Evolutionary conservation across 2,888 invertebrate species (phyloP).

Genomic region (Andrena dorsata): DNA sequence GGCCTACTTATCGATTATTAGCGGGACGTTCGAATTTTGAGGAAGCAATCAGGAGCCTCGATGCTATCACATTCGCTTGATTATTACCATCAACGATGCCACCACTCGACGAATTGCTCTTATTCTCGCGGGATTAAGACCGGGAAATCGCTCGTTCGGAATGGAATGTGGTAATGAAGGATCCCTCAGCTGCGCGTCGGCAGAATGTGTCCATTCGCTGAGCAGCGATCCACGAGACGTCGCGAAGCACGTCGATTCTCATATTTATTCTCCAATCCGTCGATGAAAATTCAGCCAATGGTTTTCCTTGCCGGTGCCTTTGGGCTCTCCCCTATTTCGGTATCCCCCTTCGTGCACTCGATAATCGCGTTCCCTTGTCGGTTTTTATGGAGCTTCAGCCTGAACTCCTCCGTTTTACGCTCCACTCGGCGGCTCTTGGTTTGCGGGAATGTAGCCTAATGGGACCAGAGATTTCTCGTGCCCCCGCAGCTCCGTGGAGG

Average conservation of each 20-base stretch:
- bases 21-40: not conserved
- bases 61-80: slow-evolving; percentile 26
- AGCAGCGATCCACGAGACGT: slow-evolving; percentile 5
- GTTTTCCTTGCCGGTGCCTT: not conserved
- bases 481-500: slow-evolving; percentile 27
- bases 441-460: slow-evolving; percentile 43
- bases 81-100: slow-evolving; percentile 3
- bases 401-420: slow-evolving; percentile 40
- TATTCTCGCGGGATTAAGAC: slow-evolving; percentile 21
- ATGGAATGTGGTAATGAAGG: slow-evolving; percentile 11
- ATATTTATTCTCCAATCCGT: slow-evolving; percentile 10
- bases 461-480: slow-evolving; percentile 23
- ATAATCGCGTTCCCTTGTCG: slow-evolving; percentile 15
- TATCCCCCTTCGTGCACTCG: slow-evolving; percentile 6
- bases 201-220: not conserved
- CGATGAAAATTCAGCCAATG: not conserved
- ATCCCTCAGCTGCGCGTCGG: not conserved
- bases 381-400: not conserved
- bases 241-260: slow-evolving; percentile 1
- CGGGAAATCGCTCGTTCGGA: slow-evolving; percentile 2
- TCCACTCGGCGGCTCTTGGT: slow-evolving; percentile 33
- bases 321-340: too few relatives aligned
- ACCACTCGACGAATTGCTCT: not conserved
- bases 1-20: slow-evolving; percentile 25
- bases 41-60: not conserved